A percentile compares a stretch with the other conserved stretches of the same genome.
phyloP scores from a whole-genome alignment of 1,140 invertebrate species.

The Apis florea region DNA sequence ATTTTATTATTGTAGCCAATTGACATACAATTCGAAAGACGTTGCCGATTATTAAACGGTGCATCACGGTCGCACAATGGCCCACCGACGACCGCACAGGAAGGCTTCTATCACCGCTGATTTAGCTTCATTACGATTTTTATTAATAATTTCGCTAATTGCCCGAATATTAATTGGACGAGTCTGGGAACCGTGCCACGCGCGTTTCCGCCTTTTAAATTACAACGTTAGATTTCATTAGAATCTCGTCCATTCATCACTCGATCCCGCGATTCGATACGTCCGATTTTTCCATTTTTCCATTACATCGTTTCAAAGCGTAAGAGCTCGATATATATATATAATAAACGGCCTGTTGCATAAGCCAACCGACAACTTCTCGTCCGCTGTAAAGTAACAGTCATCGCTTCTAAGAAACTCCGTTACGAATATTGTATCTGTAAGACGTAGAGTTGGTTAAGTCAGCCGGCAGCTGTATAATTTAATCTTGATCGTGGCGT shows the following conservation, averaged over 20 bases:
- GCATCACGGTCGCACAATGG: constrained; percentile 61
- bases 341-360: neutral
- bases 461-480: constrained; percentile 8
- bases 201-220: constrained; percentile 27
- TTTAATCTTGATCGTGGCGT: constrained; percentile 7
- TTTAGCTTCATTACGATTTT: constrained; percentile 78
- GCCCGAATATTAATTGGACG: constrained; percentile 70
- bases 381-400: neutral
- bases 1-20: constrained; percentile 70
- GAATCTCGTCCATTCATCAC: too few relatives aligned
- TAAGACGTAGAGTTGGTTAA: neutral
- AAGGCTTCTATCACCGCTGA: constrained; percentile 76
- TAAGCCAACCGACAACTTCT: neutral
- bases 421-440: constrained; percentile 1
- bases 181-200: constrained; percentile 65
- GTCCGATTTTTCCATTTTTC: too few relatives aligned
- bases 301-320: too few relatives aligned
- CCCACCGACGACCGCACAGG: constrained; percentile 73
- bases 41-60: constrained; percentile 65
- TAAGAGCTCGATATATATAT: neutral
- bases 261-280: too few relatives aligned
- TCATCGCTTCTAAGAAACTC: constrained; percentile 20
- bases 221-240: neutral
- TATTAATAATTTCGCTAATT: constrained; percentile 78
- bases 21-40: constrained; percentile 73